A percentile compares a stretch with the other conserved stretches of the same genome.
These are phyloP conservation scores for Pristionchus fissidentatus DNA, from an alignment of 2,888 invertebrate species.

Conservation along the genomic window DNA sequence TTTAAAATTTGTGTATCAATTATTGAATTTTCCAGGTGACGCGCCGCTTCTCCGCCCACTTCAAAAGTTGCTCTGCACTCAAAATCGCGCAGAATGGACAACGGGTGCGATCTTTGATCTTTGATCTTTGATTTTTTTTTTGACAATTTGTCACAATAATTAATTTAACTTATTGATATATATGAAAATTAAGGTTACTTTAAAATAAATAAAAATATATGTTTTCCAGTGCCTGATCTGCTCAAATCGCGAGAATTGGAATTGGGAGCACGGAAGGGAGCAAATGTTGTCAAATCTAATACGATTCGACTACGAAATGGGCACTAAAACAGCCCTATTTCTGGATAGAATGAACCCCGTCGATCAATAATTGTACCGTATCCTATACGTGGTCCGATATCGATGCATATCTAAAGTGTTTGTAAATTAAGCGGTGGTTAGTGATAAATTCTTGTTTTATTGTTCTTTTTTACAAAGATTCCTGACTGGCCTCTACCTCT, in stretches of 20 bases:
- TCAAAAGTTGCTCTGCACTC: conserved; percentile 12
- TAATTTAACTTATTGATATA: too few species aligned
- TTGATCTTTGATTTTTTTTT: not conserved
- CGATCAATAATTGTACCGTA: too few species aligned
- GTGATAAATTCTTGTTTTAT: too few species aligned
- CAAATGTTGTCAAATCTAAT: not conserved
- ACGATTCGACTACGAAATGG: not conserved
- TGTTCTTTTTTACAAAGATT: too few species aligned
- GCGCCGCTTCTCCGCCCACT: not conserved
- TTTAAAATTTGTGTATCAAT: too few species aligned
- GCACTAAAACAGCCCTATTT: not conserved
- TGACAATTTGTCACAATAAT: too few species aligned
- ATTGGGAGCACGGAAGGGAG: not conserved
- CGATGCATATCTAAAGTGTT: too few species aligned
- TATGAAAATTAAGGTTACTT: too few species aligned
- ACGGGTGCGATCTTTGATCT: conserved; percentile 9
- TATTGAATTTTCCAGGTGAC: not conserved
- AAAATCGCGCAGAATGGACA: not conserved
- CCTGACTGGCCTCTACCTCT: too few species aligned
- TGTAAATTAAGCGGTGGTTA: too few species aligned
- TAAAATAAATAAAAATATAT: not conserved
- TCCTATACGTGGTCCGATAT: too few species aligned
- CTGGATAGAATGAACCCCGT: not conserved
- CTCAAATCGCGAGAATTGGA: not conserved
- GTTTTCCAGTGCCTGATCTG: not conserved